phyloP scores from a whole-genome alignment of 2,888 invertebrate genomes.

The Trisateles emortualis region DNA sequence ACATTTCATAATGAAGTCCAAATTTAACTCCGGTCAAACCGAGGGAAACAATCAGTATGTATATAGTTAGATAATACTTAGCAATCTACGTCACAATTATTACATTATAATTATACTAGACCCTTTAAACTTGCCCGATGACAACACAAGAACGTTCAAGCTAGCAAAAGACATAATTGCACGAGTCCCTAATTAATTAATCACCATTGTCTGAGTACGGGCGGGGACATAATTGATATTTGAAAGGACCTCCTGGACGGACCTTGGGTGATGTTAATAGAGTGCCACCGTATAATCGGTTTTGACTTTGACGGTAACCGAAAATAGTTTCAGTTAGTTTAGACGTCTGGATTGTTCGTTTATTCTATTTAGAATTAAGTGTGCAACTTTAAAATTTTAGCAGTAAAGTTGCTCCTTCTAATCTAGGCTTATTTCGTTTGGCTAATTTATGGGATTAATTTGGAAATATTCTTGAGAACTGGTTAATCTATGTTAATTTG shows the following conservation, averaged over 20 bases:
- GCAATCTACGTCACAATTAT: not conserved
- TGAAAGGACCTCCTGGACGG: constrained; percentile 77
- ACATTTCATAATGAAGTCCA: no score
- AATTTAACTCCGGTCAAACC: no score
- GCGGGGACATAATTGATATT: constrained; percentile 81
- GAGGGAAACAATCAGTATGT: no score
- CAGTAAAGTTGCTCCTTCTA: not conserved
- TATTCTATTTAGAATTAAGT: not conserved
- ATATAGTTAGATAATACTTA: no score
- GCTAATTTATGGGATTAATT: not conserved
- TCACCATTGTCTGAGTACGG: constrained; percentile 73
- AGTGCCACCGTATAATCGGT: constrained; percentile 20
- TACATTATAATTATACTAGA: not conserved
- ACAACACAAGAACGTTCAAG: constrained; percentile 40
- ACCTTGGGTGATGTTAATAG: constrained; percentile 43
- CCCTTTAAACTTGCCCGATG: constrained; percentile 26
- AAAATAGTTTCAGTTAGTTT: constrained; percentile 9
- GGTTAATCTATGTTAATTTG: no score
- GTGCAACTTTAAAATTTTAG: not conserved
- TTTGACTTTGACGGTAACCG: constrained; percentile 6
- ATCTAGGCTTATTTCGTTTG: not conserved
- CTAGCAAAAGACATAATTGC: constrained; percentile 76
- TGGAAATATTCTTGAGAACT: no score
- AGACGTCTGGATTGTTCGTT: not conserved
- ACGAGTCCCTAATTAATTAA: constrained; percentile 84